Conservation (phyloP, 2,888 invertebrate genomes). For the Ischnus inquisitorius region DNA sequence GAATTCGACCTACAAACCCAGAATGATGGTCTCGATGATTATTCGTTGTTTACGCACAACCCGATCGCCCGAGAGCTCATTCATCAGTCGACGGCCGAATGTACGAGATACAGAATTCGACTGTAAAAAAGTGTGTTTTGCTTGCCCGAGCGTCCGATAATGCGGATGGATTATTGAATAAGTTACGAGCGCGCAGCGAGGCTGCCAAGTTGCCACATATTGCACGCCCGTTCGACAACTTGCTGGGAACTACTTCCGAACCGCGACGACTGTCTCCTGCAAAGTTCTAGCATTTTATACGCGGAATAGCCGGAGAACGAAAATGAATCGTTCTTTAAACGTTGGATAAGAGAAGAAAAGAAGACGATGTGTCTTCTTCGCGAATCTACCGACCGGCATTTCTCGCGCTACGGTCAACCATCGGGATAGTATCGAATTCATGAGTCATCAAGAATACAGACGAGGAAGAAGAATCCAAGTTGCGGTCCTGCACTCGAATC, state of each 20-base stretch:
- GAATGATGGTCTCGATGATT: conserved; percentile 41
- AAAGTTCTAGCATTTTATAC: conserved; percentile 2
- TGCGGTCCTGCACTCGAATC: not conserved
- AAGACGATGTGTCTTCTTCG: not conserved
- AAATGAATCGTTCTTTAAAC: not conserved
- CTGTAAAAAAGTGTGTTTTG: conserved; percentile 1
- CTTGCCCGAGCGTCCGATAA: conserved; percentile 32
- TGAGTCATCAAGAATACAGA: conserved; percentile 21
- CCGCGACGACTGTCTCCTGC: conserved; percentile 18
- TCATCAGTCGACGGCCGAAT: not conserved
- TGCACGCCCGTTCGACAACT: conserved; percentile 61
- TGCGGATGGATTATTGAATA: conserved; percentile 53
- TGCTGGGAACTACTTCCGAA: conserved; percentile 51
- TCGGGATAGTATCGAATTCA: conserved; percentile 32
- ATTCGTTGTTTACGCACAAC: not conserved
- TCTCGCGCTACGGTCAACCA: not conserved
- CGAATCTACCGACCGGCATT: conserved; percentile 21
- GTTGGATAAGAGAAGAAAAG: too few relatives aligned
- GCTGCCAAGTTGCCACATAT: conserved; percentile 69
- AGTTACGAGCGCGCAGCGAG: conserved; percentile 55
- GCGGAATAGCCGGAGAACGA: not conserved
- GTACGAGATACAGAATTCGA: not conserved
- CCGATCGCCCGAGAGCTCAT: conserved; percentile 19
- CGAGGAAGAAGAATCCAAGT: conserved; percentile 28
- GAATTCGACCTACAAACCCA: conserved; percentile 60